Base-by-base conservation (phyloP, 53 echinoderm and acorn worm genomes). In the Luidia sarsii region DNA sequence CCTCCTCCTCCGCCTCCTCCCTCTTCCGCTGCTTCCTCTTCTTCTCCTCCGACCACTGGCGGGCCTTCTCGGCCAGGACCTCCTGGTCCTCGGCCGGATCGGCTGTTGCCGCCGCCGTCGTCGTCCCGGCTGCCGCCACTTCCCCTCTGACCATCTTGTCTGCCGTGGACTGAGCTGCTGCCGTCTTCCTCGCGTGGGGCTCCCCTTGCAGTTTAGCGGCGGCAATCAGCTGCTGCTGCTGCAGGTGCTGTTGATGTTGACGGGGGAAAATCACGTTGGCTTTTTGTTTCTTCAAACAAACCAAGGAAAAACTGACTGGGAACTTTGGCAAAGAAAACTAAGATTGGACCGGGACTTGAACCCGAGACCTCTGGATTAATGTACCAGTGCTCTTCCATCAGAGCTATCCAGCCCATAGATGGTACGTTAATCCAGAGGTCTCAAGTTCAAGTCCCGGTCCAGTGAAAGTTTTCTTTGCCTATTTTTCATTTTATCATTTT, bases 171-270 rank as follows among this genome's bases (percentile, higher is more conserved):
- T 36, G 24, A 14, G 33, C 71, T 71, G 67, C 71, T 57, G 48
- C 71, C 28, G 27, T 48, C 4, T 23, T 51, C 19, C 80, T 33
- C 43, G 79, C 59, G n/a, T 53, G 79, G 29, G 71, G 37, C 33
- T 51, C 82, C 49, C 66, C 60, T 31, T 87, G 83, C 2, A 91
- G 60, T 50, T 87, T 87, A 60, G 57, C 45, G 20, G 75, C 59
- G 23, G 57, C 61, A 2, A 91, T 51, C 18, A 91, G 72, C 36
- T 87, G 83, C 75, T 91, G 83, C 33, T 82, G 79, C 15, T 87
- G 10, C 48, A 87, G 79, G 32, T 90, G 91, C 73, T 90, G 91
- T 66, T 90, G 82, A 39, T 39, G n/a, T n/a, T n/a, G n/a, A n/a
- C n/a, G n/a, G n/a, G n/a, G n/a, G n/a, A n/a, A n/a, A n/a, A n/a